phyloP scores from a whole-genome alignment of 2,888 invertebrate species.

The Cataglyphis albicans region DNA sequence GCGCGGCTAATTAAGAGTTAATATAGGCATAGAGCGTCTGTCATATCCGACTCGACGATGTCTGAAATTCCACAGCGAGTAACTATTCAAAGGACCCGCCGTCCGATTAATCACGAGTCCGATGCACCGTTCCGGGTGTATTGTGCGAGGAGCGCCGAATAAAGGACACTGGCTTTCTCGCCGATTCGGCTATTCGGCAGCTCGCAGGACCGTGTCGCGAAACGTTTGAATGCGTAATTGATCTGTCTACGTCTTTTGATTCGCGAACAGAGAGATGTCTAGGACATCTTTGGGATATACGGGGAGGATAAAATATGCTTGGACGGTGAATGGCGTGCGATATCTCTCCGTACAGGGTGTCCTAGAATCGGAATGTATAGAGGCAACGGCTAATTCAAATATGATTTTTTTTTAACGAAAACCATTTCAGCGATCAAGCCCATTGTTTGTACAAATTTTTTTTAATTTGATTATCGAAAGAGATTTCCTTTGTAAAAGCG shows the following conservation, averaged over 20 bases:
- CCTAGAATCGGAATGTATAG: background rate
- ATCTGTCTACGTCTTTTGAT: constrained; percentile 57
- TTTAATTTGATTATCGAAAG: background rate
- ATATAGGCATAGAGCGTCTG: background rate
- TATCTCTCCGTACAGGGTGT: constrained; percentile 12
- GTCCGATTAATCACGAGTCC: constrained; percentile 40
- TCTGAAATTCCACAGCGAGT: constrained; percentile 22
- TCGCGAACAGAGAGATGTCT: constrained; percentile 37
- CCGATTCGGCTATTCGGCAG: constrained; percentile 41
- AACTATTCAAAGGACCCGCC: constrained; percentile 19
- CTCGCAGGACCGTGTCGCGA: background rate
- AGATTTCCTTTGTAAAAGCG: background rate
- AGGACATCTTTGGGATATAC: constrained; percentile 8
- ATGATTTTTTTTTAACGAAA: background rate
- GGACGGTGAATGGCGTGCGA: constrained; percentile 20
- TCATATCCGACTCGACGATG: constrained; percentile 6
- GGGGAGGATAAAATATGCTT: constrained; percentile 19
- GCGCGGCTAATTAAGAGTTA: constrained; percentile 43
- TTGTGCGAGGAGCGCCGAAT: constrained; percentile 33
- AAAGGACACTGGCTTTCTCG: constrained; percentile 43
- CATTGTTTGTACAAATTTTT: background rate
- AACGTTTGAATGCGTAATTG: constrained; percentile 21
- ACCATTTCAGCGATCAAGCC: background rate
- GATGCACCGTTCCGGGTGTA: constrained; percentile 38
- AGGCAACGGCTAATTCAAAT: background rate